Percentiles rank a stretch among this genome's conserved stretches.
Evolutionary conservation across 2,888 invertebrate species (phyloP).

Genomic region (Acanthacorydalis orientalis): DNA sequence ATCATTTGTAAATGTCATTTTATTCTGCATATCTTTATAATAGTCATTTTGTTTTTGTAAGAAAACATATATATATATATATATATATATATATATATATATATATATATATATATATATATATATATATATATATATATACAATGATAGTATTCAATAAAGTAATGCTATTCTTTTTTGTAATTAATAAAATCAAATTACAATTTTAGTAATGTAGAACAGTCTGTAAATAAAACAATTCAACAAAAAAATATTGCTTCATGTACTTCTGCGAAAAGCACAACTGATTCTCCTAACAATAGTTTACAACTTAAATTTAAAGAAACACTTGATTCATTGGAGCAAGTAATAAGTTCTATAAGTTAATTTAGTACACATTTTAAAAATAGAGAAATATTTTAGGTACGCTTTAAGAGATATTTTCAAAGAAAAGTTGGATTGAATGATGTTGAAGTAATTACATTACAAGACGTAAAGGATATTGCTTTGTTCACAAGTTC

Average conservation of each 20-base stretch:
- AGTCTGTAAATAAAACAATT: background rate
- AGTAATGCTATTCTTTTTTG: too few species aligned
- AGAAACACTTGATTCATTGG: constrained; percentile 34
- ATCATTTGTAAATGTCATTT: background rate
- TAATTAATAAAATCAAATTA: background rate
- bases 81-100: too few species aligned
- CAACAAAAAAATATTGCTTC: background rate
- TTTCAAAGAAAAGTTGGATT: constrained; percentile 38
- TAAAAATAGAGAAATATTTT: constrained; percentile 9
- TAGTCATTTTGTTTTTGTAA: background rate
- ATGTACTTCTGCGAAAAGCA: background rate
- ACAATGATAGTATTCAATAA: too few species aligned
- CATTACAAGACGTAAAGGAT: constrained; percentile 42
- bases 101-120: too few species aligned
- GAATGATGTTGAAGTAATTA: constrained; percentile 35
- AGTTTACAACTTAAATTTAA: constrained; percentile 27
- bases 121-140: too few species aligned
- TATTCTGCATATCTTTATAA: too few species aligned
- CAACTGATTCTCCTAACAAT: background rate
- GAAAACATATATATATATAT: too few species aligned
- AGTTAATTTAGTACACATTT: background rate
- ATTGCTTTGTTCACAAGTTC: constrained; percentile 39
- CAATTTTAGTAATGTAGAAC: background rate
- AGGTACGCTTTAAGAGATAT: constrained; percentile 39
- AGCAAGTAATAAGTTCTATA: constrained; percentile 23